These are phyloP conservation scores for Taenioides sp. DNA, from an alignment of 2,797 vertebrate species.

Conservation along the genomic window DNA sequence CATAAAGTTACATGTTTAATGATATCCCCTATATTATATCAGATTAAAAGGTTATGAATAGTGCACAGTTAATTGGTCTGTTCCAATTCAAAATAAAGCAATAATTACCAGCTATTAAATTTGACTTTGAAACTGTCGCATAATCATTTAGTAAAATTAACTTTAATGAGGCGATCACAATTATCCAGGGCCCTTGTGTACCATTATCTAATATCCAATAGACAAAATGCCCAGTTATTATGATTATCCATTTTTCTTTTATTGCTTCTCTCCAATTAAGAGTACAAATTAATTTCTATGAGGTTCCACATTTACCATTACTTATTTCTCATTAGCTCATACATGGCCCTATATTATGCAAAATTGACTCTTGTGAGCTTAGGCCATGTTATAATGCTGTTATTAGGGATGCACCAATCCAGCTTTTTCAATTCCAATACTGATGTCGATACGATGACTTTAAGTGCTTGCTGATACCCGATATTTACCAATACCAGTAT, in stretches of 20 bases:
- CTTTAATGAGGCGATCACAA: conserved; percentile 10
- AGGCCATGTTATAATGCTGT: too few species aligned
- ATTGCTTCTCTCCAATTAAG: background rate
- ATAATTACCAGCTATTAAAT: conserved; percentile 6
- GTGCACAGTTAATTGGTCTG: background rate
- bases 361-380: too few species aligned
- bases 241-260: too few species aligned
- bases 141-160: conserved; percentile 1
- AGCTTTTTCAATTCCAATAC: too few species aligned
- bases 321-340: too few species aligned
- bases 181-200: background rate
- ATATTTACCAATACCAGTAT: too few species aligned
- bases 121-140: conserved; percentile 5
- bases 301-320: too few species aligned
- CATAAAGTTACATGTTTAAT: background rate
- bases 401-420: too few species aligned
- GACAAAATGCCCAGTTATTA: background rate
- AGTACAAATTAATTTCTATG: background rate
- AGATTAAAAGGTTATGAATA: background rate
- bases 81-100: conserved; percentile 2
- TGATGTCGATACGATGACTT: too few species aligned
- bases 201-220: background rate
- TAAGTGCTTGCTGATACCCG: too few species aligned
- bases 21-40: background rate
- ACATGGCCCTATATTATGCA: too few species aligned